Base-by-base conservation (phyloP, 2,113 vertebrate species). In the Sitta europaea region DNA sequence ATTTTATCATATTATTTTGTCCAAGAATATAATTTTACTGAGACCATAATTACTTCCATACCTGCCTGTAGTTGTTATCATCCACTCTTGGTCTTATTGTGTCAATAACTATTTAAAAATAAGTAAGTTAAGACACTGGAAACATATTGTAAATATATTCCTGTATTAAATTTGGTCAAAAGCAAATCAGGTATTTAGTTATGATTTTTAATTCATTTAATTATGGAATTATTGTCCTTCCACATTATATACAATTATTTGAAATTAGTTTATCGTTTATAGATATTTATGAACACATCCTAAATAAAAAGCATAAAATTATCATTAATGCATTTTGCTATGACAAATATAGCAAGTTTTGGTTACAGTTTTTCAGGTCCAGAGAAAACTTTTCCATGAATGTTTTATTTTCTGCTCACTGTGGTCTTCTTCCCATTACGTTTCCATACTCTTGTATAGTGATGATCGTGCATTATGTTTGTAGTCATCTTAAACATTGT, bases 381-480 rank as follows among this genome's bases (percentile, higher is more conserved):
- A 73, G 38, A 77, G 28, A 27, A 68, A 57, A 76, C 31, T 20
- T 78, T 27, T 55, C 55, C 10, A 25, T 4, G 5, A 25, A 50
- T 88, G 5, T 58, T 75, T 75, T 20, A 25, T 61, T 81, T 74
- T 58, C 55, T 77, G 23, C 29, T 83, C 14, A 31, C 14, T 28
- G 10, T 63, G 40, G 15, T 58, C 36, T 76, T 51, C 27, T 61
- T 38, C 33, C 43, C 0, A 0, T 53, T 51, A 61, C 1, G 6
- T 62, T 14, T 48, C 23, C 1, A 0, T 59, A 2, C 57, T 48
- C 12, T 14, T 36, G 11, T 42, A 1, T n/a, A 22, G 16, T 21
- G 23, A 33, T 27, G 17, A 47, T 40, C 3, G 1, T n/a, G 42
- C 23, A 3, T 73, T 79, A 4, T 36, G n/a, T 53, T 47, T 53